phyloP scores from a whole-genome alignment of 1,140 invertebrate genomes.

The Lepidurus couesii region DNA sequence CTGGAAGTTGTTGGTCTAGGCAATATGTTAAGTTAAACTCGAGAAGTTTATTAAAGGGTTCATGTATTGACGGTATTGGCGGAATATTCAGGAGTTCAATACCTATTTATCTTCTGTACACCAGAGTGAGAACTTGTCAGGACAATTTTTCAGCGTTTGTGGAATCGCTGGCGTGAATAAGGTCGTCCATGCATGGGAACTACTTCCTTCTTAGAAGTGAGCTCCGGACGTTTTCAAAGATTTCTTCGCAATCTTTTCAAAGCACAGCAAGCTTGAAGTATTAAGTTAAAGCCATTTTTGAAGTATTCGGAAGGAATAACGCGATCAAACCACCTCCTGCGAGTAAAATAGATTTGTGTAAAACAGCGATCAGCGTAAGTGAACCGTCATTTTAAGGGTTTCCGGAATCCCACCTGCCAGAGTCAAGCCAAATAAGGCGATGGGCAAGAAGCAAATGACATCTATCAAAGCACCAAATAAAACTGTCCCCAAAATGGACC shows the following conservation, averaged over 20 bases:
- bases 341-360: neutral
- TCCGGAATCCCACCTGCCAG: neutral
- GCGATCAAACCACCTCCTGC: neutral
- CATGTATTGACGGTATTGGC: neutral
- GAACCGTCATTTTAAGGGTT: neutral
- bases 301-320: neutral
- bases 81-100: neutral
- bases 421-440: neutral
- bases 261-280: neutral
- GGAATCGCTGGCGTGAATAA: neutral
- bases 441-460: neutral
- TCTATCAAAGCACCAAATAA: neutral
- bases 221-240: neutral
- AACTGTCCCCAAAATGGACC: slow-evolving; percentile 3
- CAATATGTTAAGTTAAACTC: too few relatives aligned
- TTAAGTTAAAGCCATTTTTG: neutral
- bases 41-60: neutral
- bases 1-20: too few relatives aligned
- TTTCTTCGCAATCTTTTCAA: neutral
- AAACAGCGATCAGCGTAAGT: neutral
- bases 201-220: slow-evolving; percentile 14
- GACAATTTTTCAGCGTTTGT: neutral
- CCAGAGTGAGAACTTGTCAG: neutral
- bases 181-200: neutral
- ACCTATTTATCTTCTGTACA: neutral